Percentiles rank a stretch among this genome's conserved stretches.
phyloP scores from a whole-genome alignment of 2,797 vertebrate species.

The Enteromius argenteus region DNA sequence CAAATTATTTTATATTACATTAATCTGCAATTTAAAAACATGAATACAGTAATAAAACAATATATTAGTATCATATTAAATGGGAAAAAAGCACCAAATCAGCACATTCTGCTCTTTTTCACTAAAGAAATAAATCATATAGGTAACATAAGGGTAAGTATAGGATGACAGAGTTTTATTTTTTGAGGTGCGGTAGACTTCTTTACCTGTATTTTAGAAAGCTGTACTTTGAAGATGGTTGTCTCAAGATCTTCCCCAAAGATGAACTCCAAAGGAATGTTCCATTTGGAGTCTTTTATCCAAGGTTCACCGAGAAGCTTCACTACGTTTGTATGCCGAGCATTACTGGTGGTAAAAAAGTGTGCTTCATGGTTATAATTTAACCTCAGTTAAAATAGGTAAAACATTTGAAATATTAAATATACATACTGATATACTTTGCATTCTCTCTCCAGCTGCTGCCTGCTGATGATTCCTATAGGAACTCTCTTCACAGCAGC shows the following conservation, averaged over 20 bases:
- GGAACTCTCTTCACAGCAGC: slow-evolving; percentile 80
- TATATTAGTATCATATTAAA: neutral
- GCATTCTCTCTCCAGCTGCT: slow-evolving; percentile 76
- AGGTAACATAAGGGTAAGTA: neutral
- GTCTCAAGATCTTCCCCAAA: slow-evolving; percentile 81
- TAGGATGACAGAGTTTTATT: neutral
- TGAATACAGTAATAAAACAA: neutral
- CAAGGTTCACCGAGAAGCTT: slow-evolving; percentile 76
- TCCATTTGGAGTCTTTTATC: slow-evolving; percentile 71
- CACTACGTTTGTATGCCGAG: slow-evolving; percentile 76
- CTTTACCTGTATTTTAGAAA: slow-evolving; percentile 77
- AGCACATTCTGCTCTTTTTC: neutral
- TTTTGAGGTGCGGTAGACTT: neutral
- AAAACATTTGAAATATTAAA: slow-evolving; percentile 6
- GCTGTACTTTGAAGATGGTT: slow-evolving; percentile 74
- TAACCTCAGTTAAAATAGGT: neutral
- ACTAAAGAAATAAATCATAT: neutral
- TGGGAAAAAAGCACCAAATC: neutral
- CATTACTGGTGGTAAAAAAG: slow-evolving; percentile 64
- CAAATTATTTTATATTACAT: no score
- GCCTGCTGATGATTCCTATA: slow-evolving; percentile 58
- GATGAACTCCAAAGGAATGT: slow-evolving; percentile 81
- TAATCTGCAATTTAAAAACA: no score
- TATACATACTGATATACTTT: slow-evolving; percentile 76
- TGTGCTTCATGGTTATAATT: neutral